Evolutionary conservation across 2,797 vertebrate species (phyloP).

Genomic region (Spheniscus humboldti): DNA sequence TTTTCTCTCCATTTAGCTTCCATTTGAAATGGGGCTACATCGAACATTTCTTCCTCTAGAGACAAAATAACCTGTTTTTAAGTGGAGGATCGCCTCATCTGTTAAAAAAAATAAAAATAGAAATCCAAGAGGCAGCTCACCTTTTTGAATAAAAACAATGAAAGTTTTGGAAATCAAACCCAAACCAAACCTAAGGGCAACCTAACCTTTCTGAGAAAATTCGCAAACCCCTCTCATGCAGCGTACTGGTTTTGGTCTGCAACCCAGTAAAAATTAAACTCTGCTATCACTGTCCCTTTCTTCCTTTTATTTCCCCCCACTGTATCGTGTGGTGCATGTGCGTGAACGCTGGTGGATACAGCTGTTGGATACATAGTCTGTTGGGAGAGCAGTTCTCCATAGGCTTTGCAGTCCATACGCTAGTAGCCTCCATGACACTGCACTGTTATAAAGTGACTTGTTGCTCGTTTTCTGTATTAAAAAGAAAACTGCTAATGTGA

Average conservation of each 20-base stretch:
- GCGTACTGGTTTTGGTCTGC: neutral
- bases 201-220: neutral
- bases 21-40: neutral
- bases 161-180: neutral
- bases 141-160: neutral
- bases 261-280: neutral
- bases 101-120: neutral
- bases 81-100: neutral
- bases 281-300: neutral
- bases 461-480: neutral
- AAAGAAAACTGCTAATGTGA: neutral
- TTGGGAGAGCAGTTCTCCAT: neutral
- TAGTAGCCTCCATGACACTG: neutral
- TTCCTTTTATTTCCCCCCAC: neutral
- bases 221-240: neutral
- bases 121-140: neutral
- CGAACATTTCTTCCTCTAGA: neutral
- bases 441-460: neutral
- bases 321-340: neutral
- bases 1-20: slow-evolving; percentile 30
- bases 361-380: no score
- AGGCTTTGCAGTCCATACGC: neutral
- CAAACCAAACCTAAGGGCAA: neutral
- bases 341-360: neutral
- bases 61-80: neutral